Conservation (phyloP, 2,888 invertebrate species). For the Euplagia quadripunctaria region DNA sequence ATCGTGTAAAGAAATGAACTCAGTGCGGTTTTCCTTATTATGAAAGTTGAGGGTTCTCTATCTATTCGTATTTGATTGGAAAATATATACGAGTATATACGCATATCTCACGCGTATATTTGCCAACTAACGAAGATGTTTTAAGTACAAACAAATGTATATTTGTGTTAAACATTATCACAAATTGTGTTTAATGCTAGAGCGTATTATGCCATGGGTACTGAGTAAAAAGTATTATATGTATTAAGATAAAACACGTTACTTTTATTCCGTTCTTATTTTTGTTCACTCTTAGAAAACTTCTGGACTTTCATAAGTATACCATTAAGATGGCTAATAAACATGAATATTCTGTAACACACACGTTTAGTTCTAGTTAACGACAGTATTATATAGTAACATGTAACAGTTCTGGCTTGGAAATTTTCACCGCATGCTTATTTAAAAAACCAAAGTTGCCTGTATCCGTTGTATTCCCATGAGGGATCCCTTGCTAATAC, state of each 20-base stretch:
- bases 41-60: constrained; percentile 25
- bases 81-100: constrained; percentile 3
- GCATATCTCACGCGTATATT: constrained; percentile 5
- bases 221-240: background rate
- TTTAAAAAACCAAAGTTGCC: background rate
- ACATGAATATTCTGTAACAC: background rate
- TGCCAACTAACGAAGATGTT: constrained; percentile 8
- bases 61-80: constrained; percentile 34
- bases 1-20: constrained; percentile 30
- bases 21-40: constrained; percentile 41
- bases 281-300: background rate
- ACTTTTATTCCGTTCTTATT: background rate
- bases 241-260: background rate
- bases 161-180: background rate
- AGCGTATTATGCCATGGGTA: background rate
- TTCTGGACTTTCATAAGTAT: background rate
- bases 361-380: background rate
- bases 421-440: background rate
- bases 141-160: background rate
- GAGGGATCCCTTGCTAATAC: too few species aligned
- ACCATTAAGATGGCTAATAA: background rate
- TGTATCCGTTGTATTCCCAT: background rate
- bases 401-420: background rate
- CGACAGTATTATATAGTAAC: background rate
- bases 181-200: background rate